phyloP scores from a whole-genome alignment of 2,888 invertebrate genomes.

The Napeogenes sylphis region DNA sequence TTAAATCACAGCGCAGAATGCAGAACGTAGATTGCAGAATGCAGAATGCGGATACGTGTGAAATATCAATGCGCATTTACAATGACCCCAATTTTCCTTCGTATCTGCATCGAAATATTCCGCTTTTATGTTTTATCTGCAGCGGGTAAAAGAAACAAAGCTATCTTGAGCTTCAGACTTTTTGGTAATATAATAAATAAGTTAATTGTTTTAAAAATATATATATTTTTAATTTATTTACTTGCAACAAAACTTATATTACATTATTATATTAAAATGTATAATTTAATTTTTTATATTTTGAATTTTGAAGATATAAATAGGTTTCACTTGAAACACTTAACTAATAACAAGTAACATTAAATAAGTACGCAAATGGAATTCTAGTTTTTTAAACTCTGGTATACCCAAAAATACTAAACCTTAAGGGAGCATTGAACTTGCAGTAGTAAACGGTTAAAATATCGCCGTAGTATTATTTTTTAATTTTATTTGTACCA shows the following conservation, averaged over 20 bases:
- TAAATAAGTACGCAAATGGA: background rate
- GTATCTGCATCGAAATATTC: conserved; percentile 23
- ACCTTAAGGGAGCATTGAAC: background rate
- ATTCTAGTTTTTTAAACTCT: background rate
- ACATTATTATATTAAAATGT: too few species aligned
- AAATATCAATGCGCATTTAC: conserved; percentile 30
- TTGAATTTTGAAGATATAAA: too few species aligned
- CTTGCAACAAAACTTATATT: too few species aligned
- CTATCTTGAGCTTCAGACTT: background rate
- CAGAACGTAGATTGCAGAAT: conserved; percentile 17
- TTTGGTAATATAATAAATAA: background rate
- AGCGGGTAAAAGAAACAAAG: background rate
- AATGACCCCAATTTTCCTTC: conserved; percentile 25
- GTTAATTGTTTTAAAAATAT: background rate
- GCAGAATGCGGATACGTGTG: conserved; percentile 27
- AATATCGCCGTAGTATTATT: too few species aligned
- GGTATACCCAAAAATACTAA: background rate
- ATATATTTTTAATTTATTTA: too few species aligned
- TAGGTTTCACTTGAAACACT: too few species aligned
- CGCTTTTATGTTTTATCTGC: conserved; percentile 23
- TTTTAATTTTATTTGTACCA: too few species aligned
- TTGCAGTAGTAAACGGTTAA: background rate
- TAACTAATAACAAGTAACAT: background rate
- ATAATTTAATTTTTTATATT: too few species aligned
- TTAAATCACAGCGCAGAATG: too few species aligned